Conservation (phyloP, 2,797 vertebrate genomes). For the Ciconia nigra region DNA sequence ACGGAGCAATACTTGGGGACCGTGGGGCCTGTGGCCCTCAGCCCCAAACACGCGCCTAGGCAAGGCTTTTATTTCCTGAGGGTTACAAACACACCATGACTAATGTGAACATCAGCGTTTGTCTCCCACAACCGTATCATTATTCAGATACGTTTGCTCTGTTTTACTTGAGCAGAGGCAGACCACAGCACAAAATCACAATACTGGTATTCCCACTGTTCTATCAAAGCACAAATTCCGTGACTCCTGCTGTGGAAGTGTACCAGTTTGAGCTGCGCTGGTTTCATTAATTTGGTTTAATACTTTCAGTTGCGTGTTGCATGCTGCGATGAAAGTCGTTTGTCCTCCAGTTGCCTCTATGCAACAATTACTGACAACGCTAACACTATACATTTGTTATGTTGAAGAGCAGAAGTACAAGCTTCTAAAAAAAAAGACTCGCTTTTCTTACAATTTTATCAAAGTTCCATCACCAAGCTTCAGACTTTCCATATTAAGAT, state of each 20-base stretch:
- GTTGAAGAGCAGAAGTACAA: not conserved
- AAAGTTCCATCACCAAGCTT: not conserved
- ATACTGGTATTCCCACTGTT: not conserved
- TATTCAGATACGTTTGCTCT: not conserved
- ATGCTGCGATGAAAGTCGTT: not conserved
- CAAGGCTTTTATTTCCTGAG: not conserved
- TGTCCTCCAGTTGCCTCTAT: not conserved
- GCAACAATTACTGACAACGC: not conserved
- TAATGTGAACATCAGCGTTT: not conserved
- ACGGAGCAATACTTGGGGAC: fast-evolving
- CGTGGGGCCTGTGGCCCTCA: fast-evolving
- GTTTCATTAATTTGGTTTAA: not conserved
- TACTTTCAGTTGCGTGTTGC: not conserved
- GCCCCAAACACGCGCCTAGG: fast-evolving
- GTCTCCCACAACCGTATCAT: not conserved
- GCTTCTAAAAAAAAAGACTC: not conserved
- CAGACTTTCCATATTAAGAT: not conserved
- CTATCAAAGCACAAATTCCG: not conserved
- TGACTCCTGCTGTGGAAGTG: not conserved
- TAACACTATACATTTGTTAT: not conserved
- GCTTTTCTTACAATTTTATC: not conserved
- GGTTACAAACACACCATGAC: fast-evolving
- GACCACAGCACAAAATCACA: not conserved
- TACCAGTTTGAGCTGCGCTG: not conserved
- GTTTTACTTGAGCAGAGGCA: not conserved